Percentiles rank a stretch among this genome's conserved stretches.
Conservation (phyloP, 2,113 vertebrate genomes). For the Lepisosteus osseus region DNA sequence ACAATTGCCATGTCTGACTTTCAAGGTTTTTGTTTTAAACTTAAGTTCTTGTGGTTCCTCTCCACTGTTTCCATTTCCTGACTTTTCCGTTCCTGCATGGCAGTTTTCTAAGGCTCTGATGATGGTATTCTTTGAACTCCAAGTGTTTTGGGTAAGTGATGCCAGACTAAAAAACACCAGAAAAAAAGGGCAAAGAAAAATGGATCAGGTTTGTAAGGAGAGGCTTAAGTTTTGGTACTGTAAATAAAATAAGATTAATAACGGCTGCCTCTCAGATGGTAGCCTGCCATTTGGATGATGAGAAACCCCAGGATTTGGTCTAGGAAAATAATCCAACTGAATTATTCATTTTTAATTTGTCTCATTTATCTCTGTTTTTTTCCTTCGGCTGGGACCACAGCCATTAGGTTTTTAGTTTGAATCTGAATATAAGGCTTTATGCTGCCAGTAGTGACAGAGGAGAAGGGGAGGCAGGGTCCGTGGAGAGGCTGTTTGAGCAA, state of each 20-base stretch:
- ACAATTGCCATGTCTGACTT: too few relatives aligned
- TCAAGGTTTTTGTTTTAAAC: too few relatives aligned
- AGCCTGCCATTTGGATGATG: constrained; percentile 15
- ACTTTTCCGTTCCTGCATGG: too few relatives aligned
- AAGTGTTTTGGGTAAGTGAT: not conserved
- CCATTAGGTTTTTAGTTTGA: constrained; percentile 18
- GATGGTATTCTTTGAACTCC: too few relatives aligned
- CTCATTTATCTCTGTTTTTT: constrained; percentile 17
- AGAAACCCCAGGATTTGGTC: constrained; percentile 5
- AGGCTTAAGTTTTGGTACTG: constrained; percentile 1
- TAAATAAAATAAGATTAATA: constrained; percentile 27
- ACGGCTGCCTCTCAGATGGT: constrained; percentile 5
- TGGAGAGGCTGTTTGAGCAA: not conserved
- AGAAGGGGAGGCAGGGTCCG: not conserved
- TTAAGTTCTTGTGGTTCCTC: too few relatives aligned
- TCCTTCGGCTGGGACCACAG: constrained; percentile 2
- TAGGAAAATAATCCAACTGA: not conserved
- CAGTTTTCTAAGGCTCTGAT: too few relatives aligned
- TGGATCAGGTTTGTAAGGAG: not conserved
- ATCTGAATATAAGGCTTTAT: not conserved
- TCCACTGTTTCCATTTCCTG: too few relatives aligned
- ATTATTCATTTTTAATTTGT: constrained; percentile 5
- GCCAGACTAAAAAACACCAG: not conserved
- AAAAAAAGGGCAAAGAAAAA: constrained; percentile 12
- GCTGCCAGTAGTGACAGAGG: constrained; percentile 9